These are phyloP conservation scores for Hemithea aestivaria DNA, from an alignment of 2,888 invertebrate species.

Conservation along the genomic window DNA sequence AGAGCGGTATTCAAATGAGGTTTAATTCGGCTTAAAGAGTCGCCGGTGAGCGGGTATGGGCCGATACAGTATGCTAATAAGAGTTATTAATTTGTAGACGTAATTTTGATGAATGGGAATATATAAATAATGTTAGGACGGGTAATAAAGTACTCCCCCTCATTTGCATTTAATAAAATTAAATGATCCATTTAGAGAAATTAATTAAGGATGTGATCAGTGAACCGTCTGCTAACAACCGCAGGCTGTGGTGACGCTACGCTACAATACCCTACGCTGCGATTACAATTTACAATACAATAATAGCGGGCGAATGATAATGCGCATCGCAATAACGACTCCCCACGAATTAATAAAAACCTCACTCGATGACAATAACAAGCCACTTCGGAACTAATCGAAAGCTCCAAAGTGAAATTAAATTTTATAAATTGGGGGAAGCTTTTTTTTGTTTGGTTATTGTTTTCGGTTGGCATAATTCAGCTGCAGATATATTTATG, in stretches of 20 bases:
- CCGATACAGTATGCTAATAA: slow-evolving; percentile 16
- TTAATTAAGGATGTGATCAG: slow-evolving; percentile 75
- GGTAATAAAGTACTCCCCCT: slow-evolving; percentile 61
- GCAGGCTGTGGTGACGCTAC: slow-evolving; percentile 32
- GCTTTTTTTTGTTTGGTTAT: slow-evolving; percentile 34
- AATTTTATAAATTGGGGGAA: slow-evolving; percentile 49
- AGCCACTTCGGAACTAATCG: slow-evolving; percentile 70
- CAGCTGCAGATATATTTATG: slow-evolving; percentile 6
- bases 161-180: slow-evolving; percentile 78
- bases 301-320: slow-evolving; percentile 63
- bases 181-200: slow-evolving; percentile 78
- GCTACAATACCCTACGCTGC: slow-evolving; percentile 18
- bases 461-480: slow-evolving; percentile 21
- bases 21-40: slow-evolving; percentile 38
- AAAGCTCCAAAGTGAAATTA: slow-evolving; percentile 60
- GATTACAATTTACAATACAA: slow-evolving; percentile 47
- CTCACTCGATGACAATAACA: slow-evolving; percentile 71
- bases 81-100: slow-evolving; percentile 10
- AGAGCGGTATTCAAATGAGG: slow-evolving; percentile 55
- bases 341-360: slow-evolving; percentile 74
- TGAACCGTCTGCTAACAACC: slow-evolving; percentile 65
- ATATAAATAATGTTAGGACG: slow-evolving; percentile 45
- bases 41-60: slow-evolving; percentile 26
- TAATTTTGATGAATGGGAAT: slow-evolving; percentile 29
- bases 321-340: slow-evolving; percentile 59